Base-by-base conservation (phyloP, 2,797 vertebrate genomes). In the Chromobotia macracanthus region DNA sequence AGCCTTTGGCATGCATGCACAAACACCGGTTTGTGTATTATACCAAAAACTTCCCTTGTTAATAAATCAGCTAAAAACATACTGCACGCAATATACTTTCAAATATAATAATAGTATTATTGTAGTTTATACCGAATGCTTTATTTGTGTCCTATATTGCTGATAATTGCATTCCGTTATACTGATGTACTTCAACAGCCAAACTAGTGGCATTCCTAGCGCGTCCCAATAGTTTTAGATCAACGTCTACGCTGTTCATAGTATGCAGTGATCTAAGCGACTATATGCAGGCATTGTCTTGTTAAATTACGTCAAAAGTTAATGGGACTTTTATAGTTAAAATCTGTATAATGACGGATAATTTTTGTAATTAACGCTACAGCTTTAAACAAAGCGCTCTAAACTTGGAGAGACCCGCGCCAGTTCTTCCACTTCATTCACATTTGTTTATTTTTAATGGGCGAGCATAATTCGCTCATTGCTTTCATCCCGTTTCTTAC, bases 381-480 rank as follows among this genome's bases (percentile, higher is more conserved):
- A 85, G 87, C 87, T 86, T 79, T 77, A 86, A 85, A 90, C 86
- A 86, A 90, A 91, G 86, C 88, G 86, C 87, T 86, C 86, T 84
- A 84, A 92, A 93, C 91, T 91, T 94, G 92, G 85, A 85, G 87
- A 85, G 82, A 82, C 86, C 87, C 88, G 80, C 80, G 80, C 85
- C 76, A 84, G 81, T 83, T 84, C 80, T 80, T 85, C 87, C 80
- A 82, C 83, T 80, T 84, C 82, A 80, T 82, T 83, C 87, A 87
- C 84, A 84, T 89, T 82, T 90, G 90, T 93, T 83, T 90, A 89
- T 92, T 91, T 92, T 92, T 94, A n/a, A n/a, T n/a, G n/a, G n/a
- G n/a, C n/a, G n/a, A n/a, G n/a, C n/a, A n/a, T n/a, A n/a, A n/a
- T n/a, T n/a, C n/a, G n/a, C n/a, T n/a, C 86, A 82, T 84, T 80